phyloP scores from a whole-genome alignment of 2,113 vertebrate species.

The Balaeniceps rex region DNA sequence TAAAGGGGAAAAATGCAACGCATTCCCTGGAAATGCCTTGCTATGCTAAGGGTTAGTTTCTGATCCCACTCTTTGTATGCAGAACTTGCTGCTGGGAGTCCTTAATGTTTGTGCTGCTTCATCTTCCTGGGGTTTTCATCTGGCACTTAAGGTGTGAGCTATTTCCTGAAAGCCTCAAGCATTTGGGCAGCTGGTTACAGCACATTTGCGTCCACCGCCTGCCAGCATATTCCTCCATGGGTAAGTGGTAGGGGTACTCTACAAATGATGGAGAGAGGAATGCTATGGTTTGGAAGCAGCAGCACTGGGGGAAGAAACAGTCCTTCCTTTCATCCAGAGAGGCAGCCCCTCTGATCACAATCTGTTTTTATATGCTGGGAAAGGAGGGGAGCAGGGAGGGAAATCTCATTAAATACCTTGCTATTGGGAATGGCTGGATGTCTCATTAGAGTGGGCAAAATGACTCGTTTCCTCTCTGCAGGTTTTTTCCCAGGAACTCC shows the following conservation, averaged over 20 bases:
- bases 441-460: background rate
- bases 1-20: background rate
- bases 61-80: background rate
- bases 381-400: background rate
- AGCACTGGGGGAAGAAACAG: background rate
- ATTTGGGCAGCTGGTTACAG: background rate
- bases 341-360: background rate
- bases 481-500: background rate
- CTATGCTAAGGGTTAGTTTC: background rate
- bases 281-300: fast-evolving
- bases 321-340: background rate
- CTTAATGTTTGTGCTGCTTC: background rate
- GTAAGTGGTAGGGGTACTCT: background rate
- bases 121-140: background rate
- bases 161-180: background rate
- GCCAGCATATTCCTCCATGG: background rate
- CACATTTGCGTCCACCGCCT: background rate
- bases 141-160: fast-evolving
- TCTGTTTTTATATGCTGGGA: background rate
- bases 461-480: background rate
- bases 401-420: background rate
- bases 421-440: background rate
- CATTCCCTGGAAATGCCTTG: background rate
- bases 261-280: background rate
- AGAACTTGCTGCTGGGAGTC: background rate